A percentile compares a stretch with the other conserved stretches of the same genome.
Evolutionary conservation across 2,113 vertebrate species (phyloP).

Genomic region (Hippocampus guttulatus): DNA sequence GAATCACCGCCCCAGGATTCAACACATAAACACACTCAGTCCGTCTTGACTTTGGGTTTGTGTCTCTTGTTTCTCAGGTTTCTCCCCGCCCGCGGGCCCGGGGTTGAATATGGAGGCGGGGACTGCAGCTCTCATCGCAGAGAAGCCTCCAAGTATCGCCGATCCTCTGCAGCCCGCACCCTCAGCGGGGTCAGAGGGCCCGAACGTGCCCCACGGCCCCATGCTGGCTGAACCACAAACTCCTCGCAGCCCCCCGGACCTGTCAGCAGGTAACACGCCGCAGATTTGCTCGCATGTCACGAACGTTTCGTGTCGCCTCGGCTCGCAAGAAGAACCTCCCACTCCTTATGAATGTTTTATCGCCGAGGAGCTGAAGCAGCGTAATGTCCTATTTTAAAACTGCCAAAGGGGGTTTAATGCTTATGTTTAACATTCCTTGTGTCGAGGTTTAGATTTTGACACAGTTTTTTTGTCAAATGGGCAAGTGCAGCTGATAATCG

Average conservation of each 20-base stretch:
- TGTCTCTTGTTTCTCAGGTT: slow-evolving; percentile 34
- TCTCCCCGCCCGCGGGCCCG: slow-evolving; percentile 54
- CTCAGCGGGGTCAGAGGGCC: slow-evolving; percentile 34
- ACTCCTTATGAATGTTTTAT: not conserved
- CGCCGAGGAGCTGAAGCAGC: not conserved
- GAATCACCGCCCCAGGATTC: slow-evolving; percentile 27
- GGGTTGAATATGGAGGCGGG: slow-evolving; percentile 45
- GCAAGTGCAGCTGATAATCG: not conserved
- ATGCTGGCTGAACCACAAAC: slow-evolving; percentile 56
- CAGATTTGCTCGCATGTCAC: not conserved
- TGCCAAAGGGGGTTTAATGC: too few species aligned
- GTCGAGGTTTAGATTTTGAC: too few species aligned
- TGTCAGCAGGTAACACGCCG: slow-evolving; percentile 58
- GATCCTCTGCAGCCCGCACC: slow-evolving; percentile 45
- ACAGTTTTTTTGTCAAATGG: too few species aligned
- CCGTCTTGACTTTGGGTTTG: not conserved
- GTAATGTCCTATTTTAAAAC: not conserved
- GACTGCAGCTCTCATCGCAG: slow-evolving; percentile 45
- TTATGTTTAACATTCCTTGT: too few species aligned
- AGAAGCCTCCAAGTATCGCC: slow-evolving; percentile 46
- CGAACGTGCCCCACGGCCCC: slow-evolving; percentile 37
- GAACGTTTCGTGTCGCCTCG: not conserved
- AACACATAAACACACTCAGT: not conserved
- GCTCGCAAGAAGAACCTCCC: not conserved
- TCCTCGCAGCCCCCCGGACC: slow-evolving; percentile 53